phyloP scores from a whole-genome alignment of 2,888 invertebrate species.

The Diplolepis rosae region DNA sequence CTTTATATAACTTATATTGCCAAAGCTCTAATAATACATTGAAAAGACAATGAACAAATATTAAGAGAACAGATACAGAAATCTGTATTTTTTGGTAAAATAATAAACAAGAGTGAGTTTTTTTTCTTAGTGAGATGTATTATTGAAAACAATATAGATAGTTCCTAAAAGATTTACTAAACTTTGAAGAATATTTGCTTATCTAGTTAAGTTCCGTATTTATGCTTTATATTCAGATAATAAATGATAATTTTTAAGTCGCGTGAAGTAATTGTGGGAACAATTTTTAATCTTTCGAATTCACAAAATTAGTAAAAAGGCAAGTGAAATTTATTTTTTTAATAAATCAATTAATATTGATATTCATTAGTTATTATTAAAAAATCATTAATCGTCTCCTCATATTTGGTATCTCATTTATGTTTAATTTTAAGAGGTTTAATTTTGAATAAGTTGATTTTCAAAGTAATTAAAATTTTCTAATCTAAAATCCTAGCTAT shows the following conservation, averaged over 20 bases:
- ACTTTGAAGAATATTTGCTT: neutral
- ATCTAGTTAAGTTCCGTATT: neutral
- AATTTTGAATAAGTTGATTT: slow-evolving; percentile 7
- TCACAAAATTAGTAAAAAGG: too few species aligned
- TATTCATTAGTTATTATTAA: too few species aligned
- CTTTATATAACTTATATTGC: slow-evolving; percentile 6
- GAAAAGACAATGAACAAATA: neutral
- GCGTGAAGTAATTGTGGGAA: neutral
- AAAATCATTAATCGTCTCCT: too few species aligned
- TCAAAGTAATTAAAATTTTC: neutral
- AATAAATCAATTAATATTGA: too few species aligned
- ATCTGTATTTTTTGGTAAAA: neutral
- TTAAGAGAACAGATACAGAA: neutral
- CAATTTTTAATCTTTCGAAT: too few species aligned
- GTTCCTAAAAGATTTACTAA: neutral
- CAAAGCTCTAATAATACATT: neutral
- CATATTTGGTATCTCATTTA: too few species aligned
- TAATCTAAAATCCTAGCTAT: neutral
- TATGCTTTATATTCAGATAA: neutral
- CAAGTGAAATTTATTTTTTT: too few species aligned
- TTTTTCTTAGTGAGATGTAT: neutral
- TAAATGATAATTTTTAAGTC: neutral
- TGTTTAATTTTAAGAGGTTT: too few species aligned
- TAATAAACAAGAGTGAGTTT: neutral
- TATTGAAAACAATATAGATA: neutral